Evolutionary conservation across 2,888 invertebrate genomes (phyloP), one percentile per base, ranked within the genome.

Genomic region (Lasioglossum morio): DNA sequence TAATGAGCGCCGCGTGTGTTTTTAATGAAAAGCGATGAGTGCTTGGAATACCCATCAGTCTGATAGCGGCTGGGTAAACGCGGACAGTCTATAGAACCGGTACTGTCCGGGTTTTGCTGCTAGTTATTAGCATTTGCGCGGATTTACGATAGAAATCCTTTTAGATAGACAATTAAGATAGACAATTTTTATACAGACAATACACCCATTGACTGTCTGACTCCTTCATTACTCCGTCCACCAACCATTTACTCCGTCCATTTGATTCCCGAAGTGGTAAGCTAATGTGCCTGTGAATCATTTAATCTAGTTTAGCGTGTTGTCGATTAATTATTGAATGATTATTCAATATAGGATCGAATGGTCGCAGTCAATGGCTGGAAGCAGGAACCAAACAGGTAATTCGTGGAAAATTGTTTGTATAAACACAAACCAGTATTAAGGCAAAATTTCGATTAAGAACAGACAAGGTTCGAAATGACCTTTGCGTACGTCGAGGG

Each of bases 1-100:
- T 66, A 66, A 66, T 34, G 66, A 66, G 30, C 34, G 66, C 66
- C 30, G 66, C 30, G 66, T 16, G 66, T 66, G 66, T 66, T 66
- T 66, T 66, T 66, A 16, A 66, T 66, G 66, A 66, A 34, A 60
- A 4, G 27, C 2, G n/a, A 60, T 14, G 34, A 66, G 8, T 34
- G 66, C 66, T 30, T 19, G 34, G 66, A 34, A 30, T 19, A 34
- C 30, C 30, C 30, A 66, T 34, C 19, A 19, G 66, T 14, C 60
- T 27, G 27, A 27, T 60, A 27, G 27, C 60, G n/a, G 60, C 27
- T 12, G 27, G 5, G 12, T 27, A 60, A 60, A 60, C 60, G 27
- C 27, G 27, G 14, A 60, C 60, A 27, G 60, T 60, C 27, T 4
- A 60, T 27, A 27, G 27, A 60, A 60, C 60, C 5, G 5, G 60